Evolutionary conservation across 2,113 vertebrate species (phyloP), one percentile per base, ranked within the genome.

Genomic region (Chamaetylas fuelleborni): DNA sequence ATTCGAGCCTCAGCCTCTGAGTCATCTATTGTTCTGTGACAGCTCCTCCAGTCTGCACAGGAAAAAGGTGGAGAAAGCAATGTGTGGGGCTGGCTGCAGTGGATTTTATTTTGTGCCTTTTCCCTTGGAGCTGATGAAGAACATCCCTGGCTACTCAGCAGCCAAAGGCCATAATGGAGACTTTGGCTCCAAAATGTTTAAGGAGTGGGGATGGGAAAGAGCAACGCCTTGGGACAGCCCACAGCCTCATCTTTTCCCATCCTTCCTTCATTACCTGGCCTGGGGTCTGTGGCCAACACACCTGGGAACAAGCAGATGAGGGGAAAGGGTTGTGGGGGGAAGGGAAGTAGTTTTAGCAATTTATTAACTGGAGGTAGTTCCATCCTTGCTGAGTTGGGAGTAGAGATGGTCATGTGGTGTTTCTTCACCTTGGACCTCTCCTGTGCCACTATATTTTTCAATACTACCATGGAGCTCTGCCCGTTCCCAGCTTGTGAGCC

Each of bases 1-100:
- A 72, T 85, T 14, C 24, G 53, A 40, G 18, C 29, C 34, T 60
- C 1, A 0, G 40, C 19, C 18, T 80, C 25, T 6, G 12, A 47
- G 18, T 90, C 3, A 0, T 76, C 14, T 17, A 2, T 83, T n/a
- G 19, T 54, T 36, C 42, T 13, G 3, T 7, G 18, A 1, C 19
- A 58, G 7, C 8, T n/a, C 43, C 20, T 33, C 23, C 38, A 16
- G 8, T 38, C 23, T 69, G 14, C 23, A 45, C 8, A 23, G 4
- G 9, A 12, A 36, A 60, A 45, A 25, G 6, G n/a, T 34, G 20
- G 31, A n/a, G 12, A 10, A 60, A 40, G 15, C 15, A 20, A 8
- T 15, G 4, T 8, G 12, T n/a, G 29, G 28, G 28, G 7, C 23
- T 66, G 2, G 0, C 23, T 61, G 24, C 17, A 4, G 1, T 12